Base-by-base conservation (phyloP, 1,140 invertebrate species). In the Myzus persicae region DNA sequence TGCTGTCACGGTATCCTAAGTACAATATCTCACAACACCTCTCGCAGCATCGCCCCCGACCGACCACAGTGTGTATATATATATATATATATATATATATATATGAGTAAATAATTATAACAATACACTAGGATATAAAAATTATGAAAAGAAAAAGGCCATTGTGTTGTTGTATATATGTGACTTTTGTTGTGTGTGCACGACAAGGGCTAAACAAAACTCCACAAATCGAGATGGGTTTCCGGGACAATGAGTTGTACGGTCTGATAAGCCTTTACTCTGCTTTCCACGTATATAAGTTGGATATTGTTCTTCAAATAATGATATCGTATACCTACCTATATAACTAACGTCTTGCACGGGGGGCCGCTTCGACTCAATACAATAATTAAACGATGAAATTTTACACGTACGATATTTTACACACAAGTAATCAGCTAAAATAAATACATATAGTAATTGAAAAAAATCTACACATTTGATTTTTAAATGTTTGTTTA, bases 1-100 rank as follows among this genome's bases (percentile, higher is more conserved):
- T 85, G 81, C 76, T 93, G 91, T 93, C 91, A 93, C 81, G 91
- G 81, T 42, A 36, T 54, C 81, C 81, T 42, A 54, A 36, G 46
- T 85, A 93, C 91, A 93, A 93, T 93, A 93, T 93, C 91, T 93
- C 91, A 93, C 44, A 93, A 93, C 91, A 93, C 91, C 91, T 93
- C 91, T 84, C 46, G 76, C 91, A 82, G 48, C 46, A 54, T 42
- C 89, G 36, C 89, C 36, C 88, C 48, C 88, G 51, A 89, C 48
- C 88, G 88, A 89, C 87, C 87, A n/a, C n/a, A 18, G 44, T 40
- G 24, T 76, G 2, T 14, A 59, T 31, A 31, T 31, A 54, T n/a
- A 51, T 22, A 51, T 22, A 51, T 22, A 51, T 24, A 31, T 59
- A 67, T 59, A n/a, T 67, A 67, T 31, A n/a, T 67, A 67, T 76